Evolutionary conservation across 2,888 invertebrate genomes (phyloP).

Genomic region (Scelioninae gen. 1): DNA sequence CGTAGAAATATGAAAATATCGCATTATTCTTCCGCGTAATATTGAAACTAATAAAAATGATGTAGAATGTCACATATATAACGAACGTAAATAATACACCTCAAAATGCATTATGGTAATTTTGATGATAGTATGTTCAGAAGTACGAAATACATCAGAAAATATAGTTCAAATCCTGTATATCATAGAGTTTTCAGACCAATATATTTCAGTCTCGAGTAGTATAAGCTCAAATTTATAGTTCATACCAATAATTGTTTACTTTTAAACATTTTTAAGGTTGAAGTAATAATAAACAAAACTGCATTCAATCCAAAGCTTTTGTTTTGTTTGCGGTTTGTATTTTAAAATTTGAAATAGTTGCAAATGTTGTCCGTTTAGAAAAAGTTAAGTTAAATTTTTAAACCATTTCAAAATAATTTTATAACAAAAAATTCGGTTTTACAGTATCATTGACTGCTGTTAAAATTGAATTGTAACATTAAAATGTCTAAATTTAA

Average conservation of each 20-base stretch:
- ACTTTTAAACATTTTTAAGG: neutral
- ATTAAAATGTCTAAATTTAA: no score
- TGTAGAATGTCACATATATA: conserved; percentile 32
- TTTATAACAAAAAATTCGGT: no score
- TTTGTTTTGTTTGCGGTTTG: no score
- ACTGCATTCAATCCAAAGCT: no score
- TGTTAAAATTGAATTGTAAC: no score
- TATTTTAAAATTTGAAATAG: no score
- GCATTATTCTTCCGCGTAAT: conserved; percentile 33
- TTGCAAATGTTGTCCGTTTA: no score
- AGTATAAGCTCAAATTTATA: conserved; percentile 28
- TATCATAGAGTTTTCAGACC: conserved; percentile 31
- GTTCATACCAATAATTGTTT: conserved; percentile 27
- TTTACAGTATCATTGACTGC: no score
- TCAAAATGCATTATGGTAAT: conserved; percentile 55
- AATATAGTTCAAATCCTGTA: conserved; percentile 55
- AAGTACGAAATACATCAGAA: conserved; percentile 51
- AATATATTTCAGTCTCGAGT: conserved; percentile 37
- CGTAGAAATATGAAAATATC: conserved; percentile 26
- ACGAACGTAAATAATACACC: conserved; percentile 38
- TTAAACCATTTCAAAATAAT: no score
- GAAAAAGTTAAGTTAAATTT: no score
- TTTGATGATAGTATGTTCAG: conserved; percentile 25
- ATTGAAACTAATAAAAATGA: conserved; percentile 56
- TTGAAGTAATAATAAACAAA: no score